Conservation (phyloP, 23 tunicate genomes). For the Aplidium turbinatum region DNA sequence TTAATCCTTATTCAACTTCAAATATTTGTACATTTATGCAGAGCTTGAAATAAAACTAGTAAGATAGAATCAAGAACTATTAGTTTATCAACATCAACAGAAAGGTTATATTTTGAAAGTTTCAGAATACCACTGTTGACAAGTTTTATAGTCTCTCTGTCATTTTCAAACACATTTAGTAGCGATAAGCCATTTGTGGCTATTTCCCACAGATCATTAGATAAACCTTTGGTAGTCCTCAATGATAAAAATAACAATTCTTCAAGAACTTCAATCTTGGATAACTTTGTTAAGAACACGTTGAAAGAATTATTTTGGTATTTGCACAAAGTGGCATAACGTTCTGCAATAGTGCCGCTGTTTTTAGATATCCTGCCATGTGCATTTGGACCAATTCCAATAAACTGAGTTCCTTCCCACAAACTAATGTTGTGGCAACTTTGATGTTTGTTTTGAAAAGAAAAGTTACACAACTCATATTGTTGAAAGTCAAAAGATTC, state of each 20-base stretch:
- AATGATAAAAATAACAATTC: slow-evolving; percentile 19
- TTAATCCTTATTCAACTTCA: too few species aligned
- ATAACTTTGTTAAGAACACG: neutral
- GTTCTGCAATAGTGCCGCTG: neutral
- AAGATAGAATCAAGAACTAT: slow-evolving; percentile 9
- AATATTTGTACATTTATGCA: too few species aligned
- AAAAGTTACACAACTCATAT: slow-evolving; percentile 24
- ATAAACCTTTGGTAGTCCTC: neutral
- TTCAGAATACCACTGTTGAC: neutral
- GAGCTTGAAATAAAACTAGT: slow-evolving; percentile 6
- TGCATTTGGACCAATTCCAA: slow-evolving; percentile 22
- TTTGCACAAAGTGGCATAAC: neutral
- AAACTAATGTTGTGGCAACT: neutral
- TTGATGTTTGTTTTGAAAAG: neutral
- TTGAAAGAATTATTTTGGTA: neutral
- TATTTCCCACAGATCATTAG: neutral
- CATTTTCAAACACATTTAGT: neutral
- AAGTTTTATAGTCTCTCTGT: neutral
- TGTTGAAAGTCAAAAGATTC: neutral
- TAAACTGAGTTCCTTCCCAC: slow-evolving; percentile 1
- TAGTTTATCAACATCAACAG: neutral
- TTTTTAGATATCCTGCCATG: slow-evolving; percentile 5
- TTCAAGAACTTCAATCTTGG: slow-evolving; percentile 6
- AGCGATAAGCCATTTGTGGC: neutral
- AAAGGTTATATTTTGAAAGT: neutral